Base-by-base conservation (phyloP, 2,888 invertebrate genomes). In the Thera britannica region DNA sequence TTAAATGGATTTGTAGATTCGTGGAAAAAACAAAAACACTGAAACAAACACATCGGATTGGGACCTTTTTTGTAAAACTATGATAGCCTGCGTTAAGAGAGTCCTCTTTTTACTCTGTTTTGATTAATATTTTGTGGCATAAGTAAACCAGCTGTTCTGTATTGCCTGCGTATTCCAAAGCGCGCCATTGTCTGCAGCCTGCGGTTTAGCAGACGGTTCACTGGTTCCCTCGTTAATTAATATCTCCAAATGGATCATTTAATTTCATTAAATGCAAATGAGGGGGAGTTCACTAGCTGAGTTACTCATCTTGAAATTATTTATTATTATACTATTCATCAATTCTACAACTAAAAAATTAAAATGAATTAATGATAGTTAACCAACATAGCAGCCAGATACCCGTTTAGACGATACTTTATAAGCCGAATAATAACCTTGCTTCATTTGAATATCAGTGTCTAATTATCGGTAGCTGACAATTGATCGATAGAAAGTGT, bases 211-310 rank as follows among this genome's bases (percentile, higher is more conserved):
- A 83, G 82, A 83, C 92, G 93, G 87, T 89, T 86, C 92, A 92
- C 88, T 90, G 93, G 85, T 79, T 88, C 87, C 85, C 87, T 90
- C 88, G 84, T 93, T 93, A 93, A 93, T 93, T 93, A 93, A 91
- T 93, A 90, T 92, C 87, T 89, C 79, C 90, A 92, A 93, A 93
- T 92, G 93, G 86, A 92, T 93, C 93, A 93, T 93, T 93, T 93
- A 93, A 93, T 93, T 93, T 93, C 84, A 93, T 92, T 90, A 90
- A 92, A 92, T 93, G 89, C 89, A 93, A 93, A 93, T 92, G 85
- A 90, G 88, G 89, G 90, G 92, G 88, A 88, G 88, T 86, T 81
- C 76, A 76, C 83, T 81, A 83, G 83, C 78, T 82, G 81, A 81
- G 77, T 82, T 80, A 52, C 52, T 52, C 82, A 79, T 80, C 76